Evolutionary conservation across 1,140 invertebrate species (phyloP).

Genomic region (Lordiphosa clarofinis): DNA sequence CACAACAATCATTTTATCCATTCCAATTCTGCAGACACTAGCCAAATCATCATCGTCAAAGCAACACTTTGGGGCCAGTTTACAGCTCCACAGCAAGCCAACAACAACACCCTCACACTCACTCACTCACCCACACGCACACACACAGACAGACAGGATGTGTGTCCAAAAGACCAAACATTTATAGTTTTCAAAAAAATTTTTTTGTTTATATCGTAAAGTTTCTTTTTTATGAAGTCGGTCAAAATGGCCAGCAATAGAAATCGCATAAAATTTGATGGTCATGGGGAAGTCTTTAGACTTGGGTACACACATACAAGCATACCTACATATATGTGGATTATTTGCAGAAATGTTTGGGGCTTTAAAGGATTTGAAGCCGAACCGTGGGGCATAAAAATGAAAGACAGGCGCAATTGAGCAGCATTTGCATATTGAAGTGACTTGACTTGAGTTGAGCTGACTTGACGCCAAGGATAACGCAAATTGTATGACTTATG

Average conservation of each 20-base stretch:
- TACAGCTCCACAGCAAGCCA: conserved; percentile 12
- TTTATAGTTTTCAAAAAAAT: conserved; percentile 56
- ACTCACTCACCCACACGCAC: conserved; percentile 1
- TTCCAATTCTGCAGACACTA: background rate
- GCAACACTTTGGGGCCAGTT: conserved; percentile 41
- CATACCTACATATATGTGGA: conserved; percentile 1
- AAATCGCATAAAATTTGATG: conserved; percentile 70
- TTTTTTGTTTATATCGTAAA: conserved; percentile 59
- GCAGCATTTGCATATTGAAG: conserved; percentile 75
- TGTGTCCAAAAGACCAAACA: conserved; percentile 10
- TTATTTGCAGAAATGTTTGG: conserved; percentile 15
- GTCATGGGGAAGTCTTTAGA: conserved; percentile 38
- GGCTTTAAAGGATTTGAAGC: conserved; percentile 48
- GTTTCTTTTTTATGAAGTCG: conserved; percentile 65
- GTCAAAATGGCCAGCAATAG: conserved; percentile 70
- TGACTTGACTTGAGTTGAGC: conserved; percentile 49
- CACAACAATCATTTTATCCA: background rate
- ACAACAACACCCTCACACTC: background rate
- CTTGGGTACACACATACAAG: background rate
- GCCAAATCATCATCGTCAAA: conserved; percentile 33
- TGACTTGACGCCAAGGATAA: conserved; percentile 54
- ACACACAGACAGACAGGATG: background rate
- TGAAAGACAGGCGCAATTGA: conserved; percentile 67
- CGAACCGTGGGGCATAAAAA: conserved; percentile 39
- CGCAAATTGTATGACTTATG: conserved; percentile 72